Evolutionary conservation across 2,797 vertebrate genomes (phyloP).

Genomic region (Allenopithecus nigroviridis): DNA sequence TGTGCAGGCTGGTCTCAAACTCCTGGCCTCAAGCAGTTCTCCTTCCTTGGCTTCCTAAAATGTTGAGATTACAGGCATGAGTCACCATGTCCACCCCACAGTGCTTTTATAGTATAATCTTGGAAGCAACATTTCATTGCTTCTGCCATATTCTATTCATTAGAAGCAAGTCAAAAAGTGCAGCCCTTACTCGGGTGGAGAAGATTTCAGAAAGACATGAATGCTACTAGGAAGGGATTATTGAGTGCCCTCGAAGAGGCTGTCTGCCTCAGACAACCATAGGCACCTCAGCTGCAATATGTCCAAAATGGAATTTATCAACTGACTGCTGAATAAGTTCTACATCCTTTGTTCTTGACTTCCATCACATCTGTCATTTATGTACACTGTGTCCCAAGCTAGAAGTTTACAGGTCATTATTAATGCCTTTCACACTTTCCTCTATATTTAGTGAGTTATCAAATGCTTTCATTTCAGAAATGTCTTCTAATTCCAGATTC

Average conservation of each 20-base stretch:
- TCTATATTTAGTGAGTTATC: neutral
- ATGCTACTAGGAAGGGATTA: neutral
- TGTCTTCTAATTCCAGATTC: neutral
- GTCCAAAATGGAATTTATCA: neutral
- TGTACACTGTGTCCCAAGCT: neutral
- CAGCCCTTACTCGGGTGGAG: neutral
- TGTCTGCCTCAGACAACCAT: neutral
- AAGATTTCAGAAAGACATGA: neutral
- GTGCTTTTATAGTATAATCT: neutral
- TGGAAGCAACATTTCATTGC: neutral
- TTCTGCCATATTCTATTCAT: neutral
- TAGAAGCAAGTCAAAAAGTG: neutral
- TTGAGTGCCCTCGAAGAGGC: too few species aligned
- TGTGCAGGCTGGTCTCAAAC: neutral
- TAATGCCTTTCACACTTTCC: neutral
- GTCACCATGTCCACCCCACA: neutral
- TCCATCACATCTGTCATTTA: neutral
- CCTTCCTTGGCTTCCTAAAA: neutral
- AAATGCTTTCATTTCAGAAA: neutral
- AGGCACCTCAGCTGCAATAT: neutral
- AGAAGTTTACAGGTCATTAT: neutral
- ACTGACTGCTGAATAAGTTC: neutral
- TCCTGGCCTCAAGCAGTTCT: neutral
- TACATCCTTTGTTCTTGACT: neutral
- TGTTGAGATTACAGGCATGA: neutral